Evolutionary conservation across 2,113 vertebrate species (phyloP).

Genomic region (Columba janthina): DNA sequence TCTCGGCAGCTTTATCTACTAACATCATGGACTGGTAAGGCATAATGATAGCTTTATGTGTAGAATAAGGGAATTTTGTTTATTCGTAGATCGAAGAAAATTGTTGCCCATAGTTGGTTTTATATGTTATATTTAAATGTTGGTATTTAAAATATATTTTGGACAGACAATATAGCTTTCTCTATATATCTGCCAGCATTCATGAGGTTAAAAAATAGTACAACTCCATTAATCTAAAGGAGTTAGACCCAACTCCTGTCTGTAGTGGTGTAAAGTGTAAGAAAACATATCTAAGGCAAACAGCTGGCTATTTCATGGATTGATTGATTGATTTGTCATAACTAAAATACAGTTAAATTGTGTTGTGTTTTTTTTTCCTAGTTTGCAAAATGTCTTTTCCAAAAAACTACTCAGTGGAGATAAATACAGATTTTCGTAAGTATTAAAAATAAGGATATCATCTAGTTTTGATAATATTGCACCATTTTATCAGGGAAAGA

Average conservation of each 20-base stretch:
- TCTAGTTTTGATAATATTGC: not conserved
- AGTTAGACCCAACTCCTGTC: not conserved
- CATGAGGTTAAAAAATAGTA: not conserved
- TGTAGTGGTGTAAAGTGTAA: not conserved
- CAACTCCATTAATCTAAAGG: not conserved
- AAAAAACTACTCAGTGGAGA: conserved; percentile 97
- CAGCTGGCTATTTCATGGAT: not conserved
- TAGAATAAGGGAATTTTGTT: not conserved
- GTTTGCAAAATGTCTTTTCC: conserved; percentile 97
- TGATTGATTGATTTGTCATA: not conserved
- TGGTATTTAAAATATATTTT: not conserved
- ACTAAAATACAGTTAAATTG: not conserved
- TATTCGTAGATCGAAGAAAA: not conserved
- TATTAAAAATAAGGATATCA: not conserved
- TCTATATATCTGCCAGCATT: not conserved
- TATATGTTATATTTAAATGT: fast-evolving
- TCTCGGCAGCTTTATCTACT: conserved; percentile 93
- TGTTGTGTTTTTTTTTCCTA: conserved; percentile 29
- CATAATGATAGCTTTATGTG: fast-evolving
- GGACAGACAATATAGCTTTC: not conserved
- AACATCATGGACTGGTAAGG: conserved; percentile 98
- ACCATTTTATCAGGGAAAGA: not conserved
- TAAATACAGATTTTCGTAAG: conserved; percentile 95
- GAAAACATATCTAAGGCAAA: not conserved
- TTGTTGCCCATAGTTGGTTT: fast-evolving